phyloP scores from a whole-genome alignment of 2,113 vertebrate species.

The Coptodon bakossiorum region DNA sequence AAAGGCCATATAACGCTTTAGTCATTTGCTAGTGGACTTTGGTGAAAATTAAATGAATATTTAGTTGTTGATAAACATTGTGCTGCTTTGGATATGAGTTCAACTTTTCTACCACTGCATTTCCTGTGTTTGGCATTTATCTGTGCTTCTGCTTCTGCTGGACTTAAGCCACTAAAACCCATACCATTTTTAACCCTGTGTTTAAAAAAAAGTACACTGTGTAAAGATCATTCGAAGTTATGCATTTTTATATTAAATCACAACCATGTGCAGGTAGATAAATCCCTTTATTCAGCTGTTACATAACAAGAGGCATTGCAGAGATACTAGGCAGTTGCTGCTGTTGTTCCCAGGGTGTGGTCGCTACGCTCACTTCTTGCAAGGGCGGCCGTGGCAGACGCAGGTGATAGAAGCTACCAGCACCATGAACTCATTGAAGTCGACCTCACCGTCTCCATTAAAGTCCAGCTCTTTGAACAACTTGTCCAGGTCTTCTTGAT shows the following conservation, averaged over 20 bases:
- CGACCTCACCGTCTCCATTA: slow-evolving; percentile 63
- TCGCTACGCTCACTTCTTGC: background rate
- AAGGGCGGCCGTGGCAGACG: slow-evolving; percentile 35
- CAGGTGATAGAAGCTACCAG: slow-evolving; percentile 59
- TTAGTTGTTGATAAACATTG: background rate
- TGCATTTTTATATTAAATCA: background rate
- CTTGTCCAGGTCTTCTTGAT: slow-evolving; percentile 36
- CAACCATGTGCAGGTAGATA: background rate
- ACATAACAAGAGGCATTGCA: background rate
- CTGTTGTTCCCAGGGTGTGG: background rate
- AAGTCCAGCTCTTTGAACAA: slow-evolving; percentile 68
- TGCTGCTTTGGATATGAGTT: background rate
- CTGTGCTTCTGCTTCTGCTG: background rate
- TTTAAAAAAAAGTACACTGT: background rate
- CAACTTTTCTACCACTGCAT: background rate
- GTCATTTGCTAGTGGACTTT: background rate
- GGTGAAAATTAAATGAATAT: background rate
- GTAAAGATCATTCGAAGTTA: background rate
- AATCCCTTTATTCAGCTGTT: background rate
- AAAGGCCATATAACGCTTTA: background rate
- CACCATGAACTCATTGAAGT: slow-evolving; percentile 74
- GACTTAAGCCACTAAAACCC: background rate
- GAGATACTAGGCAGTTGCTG: background rate
- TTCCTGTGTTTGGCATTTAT: background rate
- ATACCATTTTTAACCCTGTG: background rate